Evolutionary conservation across 1,140 invertebrate species (phyloP), one percentile per base, ranked within the genome.

Genomic region (Formica exsecta): DNA sequence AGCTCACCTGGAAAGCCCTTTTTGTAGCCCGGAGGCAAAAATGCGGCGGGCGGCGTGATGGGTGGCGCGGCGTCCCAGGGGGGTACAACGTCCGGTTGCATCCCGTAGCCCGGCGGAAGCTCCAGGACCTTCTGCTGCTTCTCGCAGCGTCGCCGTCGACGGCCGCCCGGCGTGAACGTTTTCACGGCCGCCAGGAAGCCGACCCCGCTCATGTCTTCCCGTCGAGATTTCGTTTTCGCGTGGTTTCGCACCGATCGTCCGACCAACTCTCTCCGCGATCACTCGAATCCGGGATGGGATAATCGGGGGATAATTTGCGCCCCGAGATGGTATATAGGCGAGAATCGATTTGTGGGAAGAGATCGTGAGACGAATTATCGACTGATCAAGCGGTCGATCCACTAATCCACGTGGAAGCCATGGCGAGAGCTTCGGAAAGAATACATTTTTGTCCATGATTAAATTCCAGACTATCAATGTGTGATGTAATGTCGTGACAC

Each of bases 1-100:
- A 61, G 76, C 93, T 94, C 92, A 95, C 94, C 94, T 95, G 92
- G 86, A 79, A 95, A 95, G 41, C 93, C 92, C 80, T 96, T 95
- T 68, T 95, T 96, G 83, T 96, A 96, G 16, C 96, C 96, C 38
- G 96, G 95, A 0, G 96, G 95, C 22, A 96, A 93, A 89, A 97
- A 97, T 41, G 96, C 96, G 2, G 97, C 96, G 16, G 96, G 97
- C 6, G 96, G 96, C 29, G 96, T 97, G 77, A 97, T 97, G 3
- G 96, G 96, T 4, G 96, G 95, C 62, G 94, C 96, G 3, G 95
- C 95, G 75, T 96, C 96, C 96, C 96, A 96, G 80, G 91, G 92
- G 16, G 96, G 95, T 29, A 96, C 96, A 48, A 96, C 95, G 75
- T 97, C 96, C 73, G 96, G 95, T 62, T 94, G 94, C 61, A 92